Conservation (phyloP, 2,113 vertebrate genomes). For the Gorsachius goisagi region DNA sequence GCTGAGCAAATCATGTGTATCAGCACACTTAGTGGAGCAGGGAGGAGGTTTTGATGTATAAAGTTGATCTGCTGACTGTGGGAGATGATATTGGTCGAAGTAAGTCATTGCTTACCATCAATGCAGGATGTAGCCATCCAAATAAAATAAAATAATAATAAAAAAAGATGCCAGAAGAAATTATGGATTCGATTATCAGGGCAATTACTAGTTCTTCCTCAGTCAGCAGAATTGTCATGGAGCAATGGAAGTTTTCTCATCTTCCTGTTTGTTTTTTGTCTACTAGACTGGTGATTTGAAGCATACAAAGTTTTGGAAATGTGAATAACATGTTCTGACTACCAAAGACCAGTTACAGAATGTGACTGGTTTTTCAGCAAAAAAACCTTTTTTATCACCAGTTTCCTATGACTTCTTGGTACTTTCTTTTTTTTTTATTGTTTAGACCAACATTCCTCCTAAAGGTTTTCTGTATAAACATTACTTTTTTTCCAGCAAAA, state of each 20-base stretch:
- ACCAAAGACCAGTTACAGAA: background rate
- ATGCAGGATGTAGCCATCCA: background rate
- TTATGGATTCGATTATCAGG: background rate
- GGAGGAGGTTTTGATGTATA: background rate
- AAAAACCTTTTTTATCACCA: background rate
- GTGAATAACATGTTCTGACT: background rate
- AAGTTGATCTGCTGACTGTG: background rate
- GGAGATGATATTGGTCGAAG: background rate
- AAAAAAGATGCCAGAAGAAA: background rate
- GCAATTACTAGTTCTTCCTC: background rate
- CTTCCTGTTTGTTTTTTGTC: background rate
- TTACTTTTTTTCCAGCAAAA: background rate
- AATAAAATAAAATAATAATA: background rate
- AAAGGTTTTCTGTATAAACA: background rate
- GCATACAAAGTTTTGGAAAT: background rate
- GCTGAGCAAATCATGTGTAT: background rate
- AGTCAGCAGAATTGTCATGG: background rate
- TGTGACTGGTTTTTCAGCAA: background rate
- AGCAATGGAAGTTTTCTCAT: background rate
- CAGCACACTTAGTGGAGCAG: background rate
- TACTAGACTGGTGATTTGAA: background rate
- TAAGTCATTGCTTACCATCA: background rate
- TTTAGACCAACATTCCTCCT: background rate
- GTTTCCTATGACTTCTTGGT: background rate
- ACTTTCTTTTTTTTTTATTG: background rate